phyloP scores from a whole-genome alignment of 2,888 invertebrate genomes.

The Acronicta psi region DNA sequence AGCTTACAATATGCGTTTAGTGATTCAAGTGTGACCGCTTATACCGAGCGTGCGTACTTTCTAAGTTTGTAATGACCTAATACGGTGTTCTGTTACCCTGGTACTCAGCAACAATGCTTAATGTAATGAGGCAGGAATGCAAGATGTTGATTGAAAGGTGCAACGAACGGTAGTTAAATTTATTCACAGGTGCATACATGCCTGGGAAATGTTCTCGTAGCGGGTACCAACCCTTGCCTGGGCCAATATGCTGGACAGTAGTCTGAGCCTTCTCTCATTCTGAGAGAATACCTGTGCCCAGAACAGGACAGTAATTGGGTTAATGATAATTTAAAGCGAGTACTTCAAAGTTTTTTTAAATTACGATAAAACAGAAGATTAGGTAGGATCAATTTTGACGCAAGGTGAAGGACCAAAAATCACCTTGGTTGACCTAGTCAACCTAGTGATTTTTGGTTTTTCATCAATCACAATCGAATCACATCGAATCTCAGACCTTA shows the following conservation, averaged over 20 bases:
- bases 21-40: conserved; percentile 63
- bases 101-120: conserved; percentile 50
- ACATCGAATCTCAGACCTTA: no score
- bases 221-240: no score
- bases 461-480: no score
- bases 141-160: conserved; percentile 53
- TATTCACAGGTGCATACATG: conserved; percentile 36
- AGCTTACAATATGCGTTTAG: conserved; percentile 57
- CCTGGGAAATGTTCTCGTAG: neutral
- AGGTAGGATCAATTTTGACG: no score
- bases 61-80: conserved; percentile 51
- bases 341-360: no score
- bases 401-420: no score
- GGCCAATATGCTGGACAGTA: neutral
- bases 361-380: no score
- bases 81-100: conserved; percentile 52
- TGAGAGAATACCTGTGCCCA: neutral
- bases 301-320: neutral
- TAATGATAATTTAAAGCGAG: no score
- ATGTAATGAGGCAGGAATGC: conserved; percentile 52
- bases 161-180: conserved; percentile 38
- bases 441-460: no score
- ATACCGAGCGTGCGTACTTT: conserved; percentile 49
- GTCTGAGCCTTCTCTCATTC: neutral
- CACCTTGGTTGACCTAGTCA: no score